Conservation (phyloP, 2,797 vertebrate species). For the Pseudochaenichthys georgianus region DNA sequence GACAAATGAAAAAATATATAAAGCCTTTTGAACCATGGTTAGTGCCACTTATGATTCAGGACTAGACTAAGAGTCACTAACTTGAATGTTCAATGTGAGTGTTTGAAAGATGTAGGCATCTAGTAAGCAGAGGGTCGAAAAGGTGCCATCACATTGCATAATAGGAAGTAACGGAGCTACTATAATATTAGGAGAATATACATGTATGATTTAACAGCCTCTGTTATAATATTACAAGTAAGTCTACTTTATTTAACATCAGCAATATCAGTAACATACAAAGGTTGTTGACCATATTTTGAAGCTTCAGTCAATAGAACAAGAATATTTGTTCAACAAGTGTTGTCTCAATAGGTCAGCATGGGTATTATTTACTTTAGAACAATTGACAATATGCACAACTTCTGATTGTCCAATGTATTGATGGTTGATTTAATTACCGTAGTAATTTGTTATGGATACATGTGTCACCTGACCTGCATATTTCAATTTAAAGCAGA, state of each 20-base stretch:
- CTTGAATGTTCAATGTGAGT: neutral
- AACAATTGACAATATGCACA: neutral
- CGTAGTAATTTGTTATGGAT: too few relatives aligned
- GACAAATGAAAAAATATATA: conserved; percentile 15
- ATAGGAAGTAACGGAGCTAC: neutral
- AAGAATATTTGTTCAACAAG: neutral
- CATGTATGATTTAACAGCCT: neutral
- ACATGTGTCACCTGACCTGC: too few relatives aligned
- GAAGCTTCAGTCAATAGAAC: neutral
- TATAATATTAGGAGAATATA: conserved; percentile 2
- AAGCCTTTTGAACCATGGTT: conserved; percentile 6
- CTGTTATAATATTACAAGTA: neutral
- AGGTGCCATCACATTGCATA: neutral
- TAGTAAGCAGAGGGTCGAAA: neutral
- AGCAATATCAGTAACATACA: neutral
- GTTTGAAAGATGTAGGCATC: neutral
- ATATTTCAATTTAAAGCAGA: too few relatives aligned
- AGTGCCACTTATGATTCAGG: conserved; percentile 2
- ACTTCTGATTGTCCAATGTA: too few relatives aligned
- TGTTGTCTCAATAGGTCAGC: neutral
- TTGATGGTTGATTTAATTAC: neutral
- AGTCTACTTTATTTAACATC: neutral
- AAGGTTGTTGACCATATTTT: neutral
- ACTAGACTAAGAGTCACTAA: neutral
- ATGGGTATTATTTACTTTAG: neutral